These are phyloP conservation scores for Oreochromis niloticus DNA, from an alignment of 2,113 vertebrate species.

Conservation along the genomic window DNA sequence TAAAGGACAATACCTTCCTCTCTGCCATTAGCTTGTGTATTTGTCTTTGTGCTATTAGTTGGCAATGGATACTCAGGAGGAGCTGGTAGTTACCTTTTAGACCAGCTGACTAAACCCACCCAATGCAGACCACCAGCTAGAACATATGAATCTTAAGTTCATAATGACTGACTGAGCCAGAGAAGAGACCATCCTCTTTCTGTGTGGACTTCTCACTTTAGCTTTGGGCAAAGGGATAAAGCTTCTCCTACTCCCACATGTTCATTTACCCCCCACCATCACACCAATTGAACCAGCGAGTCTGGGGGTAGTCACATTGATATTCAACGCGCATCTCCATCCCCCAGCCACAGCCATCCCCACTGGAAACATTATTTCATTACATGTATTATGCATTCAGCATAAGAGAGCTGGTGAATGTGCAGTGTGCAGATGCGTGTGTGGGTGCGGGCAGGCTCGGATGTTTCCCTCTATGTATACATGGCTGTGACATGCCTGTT, in stretches of 20 bases:
- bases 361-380: conserved; percentile 79
- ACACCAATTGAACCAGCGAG: conserved; percentile 68
- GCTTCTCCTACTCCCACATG: conserved; percentile 62
- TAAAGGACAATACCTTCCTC: not conserved
- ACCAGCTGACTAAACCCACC: not conserved
- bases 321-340: conserved; percentile 71
- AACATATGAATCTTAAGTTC: conserved; percentile 36
- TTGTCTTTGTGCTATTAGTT: not conserved
- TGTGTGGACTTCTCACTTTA: conserved; percentile 54
- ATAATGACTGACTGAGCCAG: conserved; percentile 49
- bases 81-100: not conserved
- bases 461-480: conserved; percentile 63
- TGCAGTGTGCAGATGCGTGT: conserved; percentile 46
- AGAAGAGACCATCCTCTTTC: conserved; percentile 27
- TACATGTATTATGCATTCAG: conserved; percentile 81
- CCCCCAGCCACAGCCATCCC: conserved; percentile 69
- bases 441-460: conserved; percentile 55
- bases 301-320: conserved; percentile 67
- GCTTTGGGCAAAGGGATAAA: conserved; percentile 69
- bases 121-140: conserved; percentile 33
- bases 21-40: not conserved
- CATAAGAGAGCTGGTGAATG: conserved; percentile 60
- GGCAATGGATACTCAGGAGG: not conserved
- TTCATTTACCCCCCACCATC: conserved; percentile 78
- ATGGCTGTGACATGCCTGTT: conserved; percentile 62